A percentile compares a stretch with the other conserved stretches of the same genome.
These are phyloP conservation scores for Drosophila picticornis DNA, from an alignment of 2,888 invertebrate species.

Conservation along the genomic window DNA sequence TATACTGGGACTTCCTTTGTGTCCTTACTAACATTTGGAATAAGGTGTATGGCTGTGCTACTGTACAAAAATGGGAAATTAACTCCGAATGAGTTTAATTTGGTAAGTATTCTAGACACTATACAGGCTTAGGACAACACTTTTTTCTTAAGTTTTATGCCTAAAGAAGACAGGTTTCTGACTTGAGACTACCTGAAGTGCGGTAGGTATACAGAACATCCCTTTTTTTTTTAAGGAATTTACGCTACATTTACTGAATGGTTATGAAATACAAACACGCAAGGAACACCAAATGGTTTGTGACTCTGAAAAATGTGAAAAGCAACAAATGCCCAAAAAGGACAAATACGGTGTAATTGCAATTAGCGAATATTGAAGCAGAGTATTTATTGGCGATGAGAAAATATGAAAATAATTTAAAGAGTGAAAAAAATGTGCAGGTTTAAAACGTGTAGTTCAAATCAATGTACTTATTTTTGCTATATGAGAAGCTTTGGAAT, in stretches of 20 bases:
- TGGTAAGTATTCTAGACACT: neutral
- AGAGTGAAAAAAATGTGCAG: neutral
- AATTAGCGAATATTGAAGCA: neutral
- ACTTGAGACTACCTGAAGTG: too few relatives aligned
- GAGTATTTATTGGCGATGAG: neutral
- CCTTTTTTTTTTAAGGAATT: neutral
- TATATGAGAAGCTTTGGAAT: neutral
- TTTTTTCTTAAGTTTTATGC: neutral
- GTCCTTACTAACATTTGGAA: neutral
- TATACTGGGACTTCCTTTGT: neutral
- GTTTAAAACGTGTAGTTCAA: neutral
- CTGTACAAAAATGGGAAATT: neutral
- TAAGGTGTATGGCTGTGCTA: neutral
- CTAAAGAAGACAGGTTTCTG: neutral
- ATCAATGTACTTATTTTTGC: neutral
- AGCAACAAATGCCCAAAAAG: neutral
- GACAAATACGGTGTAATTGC: neutral
- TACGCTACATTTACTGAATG: neutral
- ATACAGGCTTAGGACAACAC: neutral
- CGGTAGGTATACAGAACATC: neutral
- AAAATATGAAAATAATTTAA: neutral
- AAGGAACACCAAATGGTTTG: neutral
- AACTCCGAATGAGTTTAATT: neutral
- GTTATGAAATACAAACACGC: neutral
- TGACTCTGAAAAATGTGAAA: neutral